Conservation (phyloP, 1,140 invertebrate species). For the Megathymus violae region DNA sequence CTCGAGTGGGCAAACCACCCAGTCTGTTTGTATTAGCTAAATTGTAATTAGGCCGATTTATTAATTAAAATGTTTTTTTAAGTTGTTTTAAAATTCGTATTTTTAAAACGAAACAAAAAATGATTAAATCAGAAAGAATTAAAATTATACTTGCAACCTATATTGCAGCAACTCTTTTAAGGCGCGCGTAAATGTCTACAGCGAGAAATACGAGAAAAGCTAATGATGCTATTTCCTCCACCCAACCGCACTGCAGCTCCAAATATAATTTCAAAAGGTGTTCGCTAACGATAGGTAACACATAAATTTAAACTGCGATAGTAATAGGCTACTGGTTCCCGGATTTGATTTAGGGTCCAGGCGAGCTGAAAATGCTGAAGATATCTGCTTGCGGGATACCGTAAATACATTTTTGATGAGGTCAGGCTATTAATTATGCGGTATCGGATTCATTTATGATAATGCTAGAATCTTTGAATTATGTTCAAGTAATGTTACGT, state of each 20-base stretch:
- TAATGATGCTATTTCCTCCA: constrained; percentile 80
- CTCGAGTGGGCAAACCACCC: too few relatives aligned
- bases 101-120: constrained; percentile 9
- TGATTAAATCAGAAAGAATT: background rate
- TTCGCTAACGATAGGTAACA: constrained; percentile 70
- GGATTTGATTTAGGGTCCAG: constrained; percentile 63
- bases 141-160: background rate
- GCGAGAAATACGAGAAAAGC: constrained; percentile 74
- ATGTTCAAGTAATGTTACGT: constrained; percentile 4
- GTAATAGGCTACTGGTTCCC: constrained; percentile 66
- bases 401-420: constrained; percentile 36
- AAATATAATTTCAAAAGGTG: constrained; percentile 76
- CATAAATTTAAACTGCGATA: constrained; percentile 73
- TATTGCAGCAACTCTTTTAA: constrained; percentile 42
- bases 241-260: constrained; percentile 64
- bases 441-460: constrained; percentile 16
- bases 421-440: constrained; percentile 17
- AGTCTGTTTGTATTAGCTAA: too few relatives aligned
- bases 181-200: constrained; percentile 52
- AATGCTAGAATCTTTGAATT: constrained; percentile 11
- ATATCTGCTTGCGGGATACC: constrained; percentile 41
- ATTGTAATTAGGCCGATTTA: too few relatives aligned
- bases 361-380: constrained; percentile 54
- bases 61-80: too few relatives aligned
- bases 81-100: background rate